Base-by-base conservation (phyloP, 1,140 invertebrate species). In the Muscidifurax raptorellus region DNA sequence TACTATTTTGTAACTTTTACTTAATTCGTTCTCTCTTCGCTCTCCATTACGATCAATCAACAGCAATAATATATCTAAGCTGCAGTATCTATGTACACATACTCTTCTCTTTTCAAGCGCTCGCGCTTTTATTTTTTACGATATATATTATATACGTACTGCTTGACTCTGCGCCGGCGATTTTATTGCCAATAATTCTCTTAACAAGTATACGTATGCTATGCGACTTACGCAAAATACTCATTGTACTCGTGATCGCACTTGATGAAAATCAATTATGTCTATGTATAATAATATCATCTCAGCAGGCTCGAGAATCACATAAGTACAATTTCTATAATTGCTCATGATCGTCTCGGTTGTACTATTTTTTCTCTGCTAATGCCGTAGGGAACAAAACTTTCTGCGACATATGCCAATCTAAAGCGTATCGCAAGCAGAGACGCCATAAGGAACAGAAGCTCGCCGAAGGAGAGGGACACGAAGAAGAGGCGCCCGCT, bases 351-450 rank as follows among this genome's bases (percentile, higher is more conserved):
- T 69, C 66, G 28, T 10, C 64, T 28, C 30, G 44, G 69, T 69
- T 47, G 44, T 52, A 52, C 47, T 22, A 59, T 59, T 59, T 22
- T 52, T 79, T 78, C 15, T 90, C 82, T 90, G 90, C 90, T 90
- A 90, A 91, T 93, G 89, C 88, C 90, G 90, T 94, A 97, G 96
- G 96, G 96, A 97, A 97, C 95, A 97, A 96, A 95, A 97, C 96
- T 87, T 94, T 96, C 91, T 97, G 96, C 93, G 96, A 97, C 93
- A 94, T 96, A 91, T 97, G 96, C 94, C 95, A 95, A 94, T 94
- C 95, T 86, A 96, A 96, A 94, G 91, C 94, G 85, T 94, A 94
- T 90, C 94, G 95, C 92, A 96, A 95, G 91, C 91, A 91, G 94
- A 94, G 93, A 88, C 94, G 94, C 88, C 94, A 95, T 92, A 96